Evolutionary conservation across 2,113 vertebrate genomes (phyloP).

Genomic region (Apteryx owenii): DNA sequence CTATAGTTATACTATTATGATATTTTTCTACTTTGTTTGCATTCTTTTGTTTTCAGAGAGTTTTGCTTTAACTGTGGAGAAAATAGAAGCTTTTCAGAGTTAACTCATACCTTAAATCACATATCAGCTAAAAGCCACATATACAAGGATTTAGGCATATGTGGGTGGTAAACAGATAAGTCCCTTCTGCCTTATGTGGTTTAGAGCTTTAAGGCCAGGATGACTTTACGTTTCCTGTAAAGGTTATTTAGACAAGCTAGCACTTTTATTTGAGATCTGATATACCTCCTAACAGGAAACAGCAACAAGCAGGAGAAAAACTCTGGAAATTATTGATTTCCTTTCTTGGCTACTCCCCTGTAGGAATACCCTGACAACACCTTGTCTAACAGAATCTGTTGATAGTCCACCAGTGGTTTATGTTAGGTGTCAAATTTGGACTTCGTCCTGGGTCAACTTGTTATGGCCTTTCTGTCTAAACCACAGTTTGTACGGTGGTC

Average conservation of each 20-base stretch:
- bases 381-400: background rate
- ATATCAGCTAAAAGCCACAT: background rate
- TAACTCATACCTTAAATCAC: background rate
- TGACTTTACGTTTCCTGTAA: constrained; percentile 48
- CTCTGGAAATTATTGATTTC: constrained; percentile 24
- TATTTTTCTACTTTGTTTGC: constrained; percentile 42
- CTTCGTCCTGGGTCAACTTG: background rate
- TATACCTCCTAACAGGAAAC: constrained; percentile 15
- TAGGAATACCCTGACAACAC: background rate
- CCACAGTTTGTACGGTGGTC: background rate
- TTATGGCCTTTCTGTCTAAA: background rate
- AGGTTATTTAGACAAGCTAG: constrained; percentile 20
- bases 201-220: constrained; percentile 10
- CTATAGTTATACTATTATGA: constrained; percentile 49
- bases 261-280: constrained; percentile 37
- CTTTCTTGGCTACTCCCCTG: background rate
- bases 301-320: background rate
- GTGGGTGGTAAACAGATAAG: background rate
- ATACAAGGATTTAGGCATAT: background rate
- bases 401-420: background rate
- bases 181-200: background rate
- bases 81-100: constrained; percentile 25
- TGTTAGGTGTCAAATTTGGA: background rate
- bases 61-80: constrained; percentile 23
- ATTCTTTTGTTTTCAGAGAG: constrained; percentile 49